Conservation (phyloP, 2,797 vertebrate species). For the Dipus sagitta region DNA sequence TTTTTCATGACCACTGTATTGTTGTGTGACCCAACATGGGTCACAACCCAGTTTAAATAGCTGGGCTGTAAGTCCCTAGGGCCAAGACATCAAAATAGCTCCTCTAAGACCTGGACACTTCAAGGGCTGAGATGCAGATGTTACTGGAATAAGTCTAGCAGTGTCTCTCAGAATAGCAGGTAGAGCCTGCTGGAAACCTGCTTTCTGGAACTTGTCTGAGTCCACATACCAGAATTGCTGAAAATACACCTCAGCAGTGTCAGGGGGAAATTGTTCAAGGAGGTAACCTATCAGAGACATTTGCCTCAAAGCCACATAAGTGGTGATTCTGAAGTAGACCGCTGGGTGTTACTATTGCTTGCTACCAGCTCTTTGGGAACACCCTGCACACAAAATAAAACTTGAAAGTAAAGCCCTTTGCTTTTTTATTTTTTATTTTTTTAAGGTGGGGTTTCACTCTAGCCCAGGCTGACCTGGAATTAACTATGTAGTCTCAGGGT, state of each 20-base stretch:
- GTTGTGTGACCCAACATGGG: neutral
- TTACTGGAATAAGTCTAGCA: neutral
- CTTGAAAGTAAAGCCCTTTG: constrained; percentile 3
- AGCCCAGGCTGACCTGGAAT: too few relatives aligned
- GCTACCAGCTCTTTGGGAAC: neutral
- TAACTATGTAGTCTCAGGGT: too few relatives aligned
- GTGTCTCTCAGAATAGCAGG: neutral
- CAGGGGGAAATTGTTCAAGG: neutral
- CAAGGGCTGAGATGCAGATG: neutral
- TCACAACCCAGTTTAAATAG: neutral
- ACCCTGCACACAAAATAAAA: neutral
- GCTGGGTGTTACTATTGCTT: neutral
- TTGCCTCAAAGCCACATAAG: neutral
- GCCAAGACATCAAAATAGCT: neutral
- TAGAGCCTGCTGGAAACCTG: neutral
- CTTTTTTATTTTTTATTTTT: neutral
- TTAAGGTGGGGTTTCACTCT: too few relatives aligned
- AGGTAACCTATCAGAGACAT: neutral
- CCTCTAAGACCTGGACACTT: neutral
- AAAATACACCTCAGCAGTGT: neutral
- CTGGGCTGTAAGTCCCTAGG: neutral
- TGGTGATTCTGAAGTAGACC: neutral
- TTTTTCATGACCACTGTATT: neutral
- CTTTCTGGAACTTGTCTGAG: constrained; percentile 31
- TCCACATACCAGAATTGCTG: neutral